Percentiles rank a stretch among this genome's conserved stretches.
These are phyloP conservation scores for Euwallacea fornicatus DNA, from an alignment of 1,140 invertebrate genomes.

Conservation along the genomic window DNA sequence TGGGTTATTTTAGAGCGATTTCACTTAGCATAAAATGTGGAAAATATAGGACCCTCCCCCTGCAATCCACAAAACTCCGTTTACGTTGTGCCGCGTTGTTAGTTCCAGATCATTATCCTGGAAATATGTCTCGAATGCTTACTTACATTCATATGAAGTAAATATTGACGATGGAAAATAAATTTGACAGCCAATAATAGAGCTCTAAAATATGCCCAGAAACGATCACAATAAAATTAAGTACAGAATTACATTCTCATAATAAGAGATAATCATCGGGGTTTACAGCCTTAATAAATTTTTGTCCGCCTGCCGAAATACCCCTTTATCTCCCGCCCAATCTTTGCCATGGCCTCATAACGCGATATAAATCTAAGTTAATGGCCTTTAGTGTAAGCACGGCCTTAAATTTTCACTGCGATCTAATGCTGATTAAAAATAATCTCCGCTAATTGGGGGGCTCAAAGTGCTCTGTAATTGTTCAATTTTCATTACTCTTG, in stretches of 20 bases:
- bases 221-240: slow-evolving; percentile 1
- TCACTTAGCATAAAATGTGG: too few species aligned
- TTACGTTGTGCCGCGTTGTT: neutral
- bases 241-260: neutral
- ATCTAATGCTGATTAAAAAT: slow-evolving; percentile 28
- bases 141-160: too few species aligned
- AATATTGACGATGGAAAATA: too few species aligned
- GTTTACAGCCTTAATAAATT: slow-evolving; percentile 35
- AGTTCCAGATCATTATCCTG: neutral
- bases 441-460: slow-evolving; percentile 21
- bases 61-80: too few species aligned
- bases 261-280: slow-evolving; percentile 33
- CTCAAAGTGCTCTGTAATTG: too few species aligned
- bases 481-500: too few species aligned
- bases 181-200: too few species aligned
- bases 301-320: slow-evolving; percentile 29
- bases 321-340: slow-evolving; percentile 29
- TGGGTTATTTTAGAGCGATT: too few species aligned
- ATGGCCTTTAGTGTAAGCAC: slow-evolving; percentile 36
- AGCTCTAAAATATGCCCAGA: too few species aligned
- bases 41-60: too few species aligned
- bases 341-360: slow-evolving; percentile 35
- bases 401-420: slow-evolving; percentile 17
- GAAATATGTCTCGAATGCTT: neutral
- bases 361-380: slow-evolving; percentile 36